Conservation (phyloP, 2,888 invertebrate species). For the Euproctis similis region DNA sequence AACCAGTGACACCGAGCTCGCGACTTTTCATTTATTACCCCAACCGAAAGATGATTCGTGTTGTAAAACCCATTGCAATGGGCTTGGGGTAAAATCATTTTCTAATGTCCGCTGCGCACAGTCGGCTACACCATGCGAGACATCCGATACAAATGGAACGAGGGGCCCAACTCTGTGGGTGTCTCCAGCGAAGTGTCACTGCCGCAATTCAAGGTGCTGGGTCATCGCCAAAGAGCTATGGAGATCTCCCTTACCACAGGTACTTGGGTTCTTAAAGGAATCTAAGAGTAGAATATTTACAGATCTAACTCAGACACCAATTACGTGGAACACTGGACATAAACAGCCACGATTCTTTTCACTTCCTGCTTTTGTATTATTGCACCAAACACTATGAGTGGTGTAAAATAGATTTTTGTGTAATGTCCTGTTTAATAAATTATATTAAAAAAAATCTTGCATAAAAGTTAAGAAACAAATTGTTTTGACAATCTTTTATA, state of each 20-base stretch:
- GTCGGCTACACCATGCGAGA: conserved; percentile 99
- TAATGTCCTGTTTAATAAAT: conserved; percentile 16
- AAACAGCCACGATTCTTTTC: conserved; percentile 68
- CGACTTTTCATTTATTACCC: conserved; percentile 59
- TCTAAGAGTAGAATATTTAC: conserved; percentile 24
- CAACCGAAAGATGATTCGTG: conserved; percentile 65
- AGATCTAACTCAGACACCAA: conserved; percentile 34
- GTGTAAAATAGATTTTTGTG: conserved; percentile 42
- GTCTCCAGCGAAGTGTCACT: conserved; percentile 95
- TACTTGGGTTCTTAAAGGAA: conserved; percentile 72
- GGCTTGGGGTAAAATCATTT: conserved; percentile 72
- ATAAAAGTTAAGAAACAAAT: too few relatives aligned
- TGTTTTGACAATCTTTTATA: too few relatives aligned
- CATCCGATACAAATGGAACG: conserved; percentile 98
- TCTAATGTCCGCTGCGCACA: conserved; percentile 77
- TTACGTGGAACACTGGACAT: conserved; percentile 66
- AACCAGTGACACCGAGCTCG: conserved; percentile 58
- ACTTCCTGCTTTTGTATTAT: conserved; percentile 73
- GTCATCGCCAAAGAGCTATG: conserved; percentile 94
- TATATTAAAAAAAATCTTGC: background rate
- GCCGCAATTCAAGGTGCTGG: conserved; percentile 97
- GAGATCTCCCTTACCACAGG: conserved; percentile 97
- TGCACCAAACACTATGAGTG: conserved; percentile 69
- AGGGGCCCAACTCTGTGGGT: conserved; percentile 94
- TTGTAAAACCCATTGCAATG: conserved; percentile 73